Base-by-base conservation (phyloP, 2,113 vertebrate genomes). In the Pangasianodon gigas region DNA sequence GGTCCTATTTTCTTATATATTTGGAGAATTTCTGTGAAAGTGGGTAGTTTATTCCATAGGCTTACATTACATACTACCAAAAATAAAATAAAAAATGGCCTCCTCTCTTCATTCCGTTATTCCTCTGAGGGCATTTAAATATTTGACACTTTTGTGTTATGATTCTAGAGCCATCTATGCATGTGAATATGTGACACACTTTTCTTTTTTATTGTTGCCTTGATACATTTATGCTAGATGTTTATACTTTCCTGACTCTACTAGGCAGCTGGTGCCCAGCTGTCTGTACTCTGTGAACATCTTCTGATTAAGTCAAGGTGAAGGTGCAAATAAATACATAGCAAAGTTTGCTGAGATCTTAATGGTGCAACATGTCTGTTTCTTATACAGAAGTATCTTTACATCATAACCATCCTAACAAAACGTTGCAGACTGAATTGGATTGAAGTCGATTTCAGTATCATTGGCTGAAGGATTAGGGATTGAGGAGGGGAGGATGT, bases 271-370 rank as follows among this genome's bases (percentile, higher is more conserved):
- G 9, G 56, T 60, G 32, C 32, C 82, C 56, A 84, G 82, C 82
- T 84, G 82, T 84, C 82, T 84, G 82, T 44, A 84, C 82, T 84
- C 37, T 21, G 37, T 60, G 54, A 84, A 60, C 82, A 84, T 84
- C 26, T 37, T 56, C 51, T 32, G 82, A 84, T 84, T 60, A 84
- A 84, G 37, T 84, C 82, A 60, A 84, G 56, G 82, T 84, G 32
- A 84, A 84, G 21, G 19, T 44, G 32, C 32, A 84, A 84, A 84
- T 58, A 60, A 58, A 84, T 24, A 26, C 32, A 58, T 41, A 24
- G 18, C 41, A 60, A 82, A 32, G 6, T 8, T 24, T 46, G 41
- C 74, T 26, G 19, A 44, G 71, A 75, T 46, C 32, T 77, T 77
- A 19, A 48, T 51, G 16, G 10, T 6, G 8, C 11, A 83, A n/a